These are phyloP conservation scores for Enteromius argenteus DNA, from an alignment of 2,797 vertebrate species.

Conservation along the genomic window DNA sequence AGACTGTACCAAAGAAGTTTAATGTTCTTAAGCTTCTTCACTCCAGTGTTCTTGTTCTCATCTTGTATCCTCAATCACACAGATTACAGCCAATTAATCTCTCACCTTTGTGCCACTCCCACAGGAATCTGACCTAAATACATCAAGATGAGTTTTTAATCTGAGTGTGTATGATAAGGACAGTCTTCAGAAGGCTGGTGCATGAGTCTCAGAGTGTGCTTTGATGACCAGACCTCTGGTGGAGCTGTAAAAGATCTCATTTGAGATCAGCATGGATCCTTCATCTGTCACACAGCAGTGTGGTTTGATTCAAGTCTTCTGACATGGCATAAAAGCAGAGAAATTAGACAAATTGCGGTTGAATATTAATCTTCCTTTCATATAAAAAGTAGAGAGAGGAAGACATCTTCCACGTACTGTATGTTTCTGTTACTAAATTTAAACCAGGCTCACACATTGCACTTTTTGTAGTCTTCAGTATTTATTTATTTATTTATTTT, in stretches of 20 bases:
- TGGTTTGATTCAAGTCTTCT: conserved; percentile 9
- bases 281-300: conserved; percentile 3
- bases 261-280: conserved; percentile 13
- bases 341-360: background rate
- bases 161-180: conserved; percentile 40
- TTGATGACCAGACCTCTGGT: conserved; percentile 31
- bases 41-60: conserved; percentile 10
- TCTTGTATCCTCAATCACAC: conserved; percentile 67
- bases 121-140: conserved; percentile 74
- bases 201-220: background rate
- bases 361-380: background rate
- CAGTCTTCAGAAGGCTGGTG: conserved; percentile 63
- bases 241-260: conserved; percentile 7
- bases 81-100: conserved; percentile 78
- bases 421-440: background rate
- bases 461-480: background rate
- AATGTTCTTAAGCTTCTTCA: conserved; percentile 1
- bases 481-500: background rate
- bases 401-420: background rate
- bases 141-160: conserved; percentile 76
- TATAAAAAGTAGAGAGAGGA: background rate
- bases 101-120: conserved; percentile 68
- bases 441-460: background rate
- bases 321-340: conserved; percentile 13
- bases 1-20: background rate